Base-by-base conservation (phyloP, 2,888 invertebrate species). In the Hemicrepidius hirtus region DNA sequence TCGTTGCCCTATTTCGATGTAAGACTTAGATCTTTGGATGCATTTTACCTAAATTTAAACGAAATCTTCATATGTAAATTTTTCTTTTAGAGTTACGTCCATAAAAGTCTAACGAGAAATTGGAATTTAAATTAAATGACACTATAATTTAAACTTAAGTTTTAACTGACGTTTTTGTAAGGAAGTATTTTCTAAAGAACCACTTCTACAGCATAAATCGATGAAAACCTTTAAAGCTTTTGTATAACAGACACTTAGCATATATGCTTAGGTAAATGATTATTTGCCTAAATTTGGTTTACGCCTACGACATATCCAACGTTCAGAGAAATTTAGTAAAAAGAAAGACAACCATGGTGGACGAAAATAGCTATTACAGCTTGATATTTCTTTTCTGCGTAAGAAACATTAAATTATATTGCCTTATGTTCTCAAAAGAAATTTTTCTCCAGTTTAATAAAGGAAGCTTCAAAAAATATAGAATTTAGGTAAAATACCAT, bases 111-210 rank as follows among this genome's bases (percentile, higher is more conserved):
- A 50, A 6, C 21, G 24, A 24, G 50, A 50, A 50, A 50, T 50
- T 50, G 50, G 50, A 50, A 50, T 50, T 50, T 50, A 50, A 50
- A 50, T 50, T 50, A 50, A 50, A 50, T 28, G 24, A 50, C 50
- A 28, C 50, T 28, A 50, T 50, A 50, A n/a, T 24, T 50, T 50
- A 21, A 50, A 50, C 12, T n/a, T 28, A 50, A 18, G 10, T 50
- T 50, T 24, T 50, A 50, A 50, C 21, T 24, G 24, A 50, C 24
- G 10, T 21, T 18, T 16, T 44, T 44, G 18, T 44, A 44, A 44
- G 18, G 18, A 18, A 3, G 13, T 50, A 50, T 24, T 21, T 50
- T 21, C 20, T 28, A 12, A 21, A 21, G 49, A 18, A 12, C 12
- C n/a, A 32, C 9, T 32, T 32, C 32, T 32, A 20, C 21, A 24